Percentiles rank a stretch among this genome's conserved stretches.
These are phyloP conservation scores for Scolopax rusticola DNA, from an alignment of 2,797 vertebrate genomes.

Conservation along the genomic window DNA sequence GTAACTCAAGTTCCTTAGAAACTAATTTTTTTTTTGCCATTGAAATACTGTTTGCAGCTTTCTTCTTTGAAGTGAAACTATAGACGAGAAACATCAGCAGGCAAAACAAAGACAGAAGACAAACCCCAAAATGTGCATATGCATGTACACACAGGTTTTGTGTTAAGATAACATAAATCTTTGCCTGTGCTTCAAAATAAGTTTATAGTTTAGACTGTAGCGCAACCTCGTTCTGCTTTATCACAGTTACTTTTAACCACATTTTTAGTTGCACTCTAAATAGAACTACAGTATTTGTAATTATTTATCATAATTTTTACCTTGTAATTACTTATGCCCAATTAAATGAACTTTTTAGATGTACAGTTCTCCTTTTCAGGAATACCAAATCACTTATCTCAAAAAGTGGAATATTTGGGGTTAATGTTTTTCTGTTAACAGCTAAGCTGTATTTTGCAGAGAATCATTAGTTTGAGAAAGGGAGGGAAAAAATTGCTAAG, in stretches of 20 bases:
- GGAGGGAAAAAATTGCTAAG: not conserved
- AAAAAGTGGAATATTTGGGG: not conserved
- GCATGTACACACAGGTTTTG: not conserved
- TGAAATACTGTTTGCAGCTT: not conserved
- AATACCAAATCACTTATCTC: not conserved
- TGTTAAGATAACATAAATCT: not conserved
- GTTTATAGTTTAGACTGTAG: not conserved
- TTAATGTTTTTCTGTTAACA: not conserved
- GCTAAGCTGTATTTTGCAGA: not conserved
- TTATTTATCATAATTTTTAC: not conserved
- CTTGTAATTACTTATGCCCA: not conserved
- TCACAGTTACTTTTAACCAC: not conserved
- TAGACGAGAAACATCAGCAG: not conserved
- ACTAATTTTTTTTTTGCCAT: not conserved
- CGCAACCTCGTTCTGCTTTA: not conserved
- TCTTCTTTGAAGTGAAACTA: not conserved
- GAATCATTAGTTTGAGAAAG: not conserved
- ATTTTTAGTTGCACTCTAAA: not conserved
- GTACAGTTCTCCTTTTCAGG: not conserved
- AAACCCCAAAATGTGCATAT: fast-evolving
- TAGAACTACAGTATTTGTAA: not conserved
- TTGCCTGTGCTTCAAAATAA: not conserved
- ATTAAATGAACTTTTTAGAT: not conserved
- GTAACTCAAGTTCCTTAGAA: not conserved
- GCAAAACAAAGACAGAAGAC: not conserved